Percentiles rank a stretch among this genome's conserved stretches.
Evolutionary conservation across 1,140 invertebrate genomes (phyloP).

Genomic region (Papilio xuthus): DNA sequence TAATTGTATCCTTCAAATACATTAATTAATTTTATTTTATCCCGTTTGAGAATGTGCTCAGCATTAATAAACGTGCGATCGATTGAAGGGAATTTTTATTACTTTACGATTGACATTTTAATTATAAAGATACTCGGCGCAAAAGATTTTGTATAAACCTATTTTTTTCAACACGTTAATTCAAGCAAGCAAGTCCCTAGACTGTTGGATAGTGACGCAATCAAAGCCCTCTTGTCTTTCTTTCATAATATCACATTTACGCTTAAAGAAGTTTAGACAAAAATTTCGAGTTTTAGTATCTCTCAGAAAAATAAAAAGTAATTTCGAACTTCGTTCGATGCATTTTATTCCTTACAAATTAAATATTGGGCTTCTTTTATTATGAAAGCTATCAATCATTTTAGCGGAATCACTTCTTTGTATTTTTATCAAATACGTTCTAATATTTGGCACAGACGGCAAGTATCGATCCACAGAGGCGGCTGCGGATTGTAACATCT

Average conservation of each 20-base stretch:
- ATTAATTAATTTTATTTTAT: constrained; percentile 18
- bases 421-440: constrained; percentile 8
- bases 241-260: no score
- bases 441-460: constrained; percentile 21
- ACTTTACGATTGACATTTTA: constrained; percentile 15
- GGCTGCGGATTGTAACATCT: constrained; percentile 3
- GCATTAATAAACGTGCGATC: neutral
- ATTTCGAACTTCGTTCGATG: neutral
- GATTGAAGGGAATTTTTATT: neutral
- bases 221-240: no score
- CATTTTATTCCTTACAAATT: neutral
- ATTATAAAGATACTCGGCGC: neutral
- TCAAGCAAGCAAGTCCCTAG: no score
- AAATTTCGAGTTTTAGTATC: no score
- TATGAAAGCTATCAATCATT: neutral
- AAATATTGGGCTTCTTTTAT: neutral
- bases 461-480: constrained; percentile 8
- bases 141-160: neutral
- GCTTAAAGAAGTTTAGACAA: no score
- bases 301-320: no score
- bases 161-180: no score
- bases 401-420: constrained; percentile 1
- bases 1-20: neutral
- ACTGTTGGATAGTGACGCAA: no score
- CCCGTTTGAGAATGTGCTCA: neutral